Base-by-base conservation (phyloP, 1,140 invertebrate genomes). In the Ectropis grisescens region DNA sequence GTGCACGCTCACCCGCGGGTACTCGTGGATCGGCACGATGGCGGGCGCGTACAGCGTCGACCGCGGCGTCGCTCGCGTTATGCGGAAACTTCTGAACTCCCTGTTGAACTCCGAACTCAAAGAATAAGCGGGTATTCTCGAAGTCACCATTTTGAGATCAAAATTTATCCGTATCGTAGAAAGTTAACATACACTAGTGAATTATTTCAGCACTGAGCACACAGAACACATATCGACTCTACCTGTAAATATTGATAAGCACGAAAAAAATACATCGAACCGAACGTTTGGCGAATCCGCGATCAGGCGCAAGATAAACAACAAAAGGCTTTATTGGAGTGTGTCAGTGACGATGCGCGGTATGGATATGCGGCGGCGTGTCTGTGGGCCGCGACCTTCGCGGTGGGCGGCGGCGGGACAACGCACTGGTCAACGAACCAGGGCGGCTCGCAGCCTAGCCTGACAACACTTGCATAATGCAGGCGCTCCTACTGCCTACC, bases 81-180 rank as follows among this genome's bases (percentile, higher is more conserved):
- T 78, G 33, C 82, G 71, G 62, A 83, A 83, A 75, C 82, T 83
- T 70, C 82, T 75, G 60, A 83, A 83, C 72, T 83, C 82, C 58
- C 82, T 74, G 72, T 83, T 82, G 70, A 83, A 83, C 66, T 83
- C 82, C 58, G 72, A 75, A 72, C 82, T 83, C 28, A 83, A 57
- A 67, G 80, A 81, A 78, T 83, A 83, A 60, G 78, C 79, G 39
- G 82, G 82, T 71, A 83, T 82, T 59, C 82, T 82, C 65, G 82
- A 82, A 64, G 82, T 83, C 62, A 83, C 82, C 82, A 83, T 83
- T 74, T 74, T 81, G 76, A 81, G 76, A 78, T 81, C 76, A 72
- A 78, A 66, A 65, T 67, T 81, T 78, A 47, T 66, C 58, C 33
- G 33, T 30, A 47, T 48, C 41, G 33, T 55, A 55, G 36, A 34